These are phyloP conservation scores for Petrocephalus schoutedeni DNA, from an alignment of 2,797 vertebrate genomes.

Conservation along the genomic window DNA sequence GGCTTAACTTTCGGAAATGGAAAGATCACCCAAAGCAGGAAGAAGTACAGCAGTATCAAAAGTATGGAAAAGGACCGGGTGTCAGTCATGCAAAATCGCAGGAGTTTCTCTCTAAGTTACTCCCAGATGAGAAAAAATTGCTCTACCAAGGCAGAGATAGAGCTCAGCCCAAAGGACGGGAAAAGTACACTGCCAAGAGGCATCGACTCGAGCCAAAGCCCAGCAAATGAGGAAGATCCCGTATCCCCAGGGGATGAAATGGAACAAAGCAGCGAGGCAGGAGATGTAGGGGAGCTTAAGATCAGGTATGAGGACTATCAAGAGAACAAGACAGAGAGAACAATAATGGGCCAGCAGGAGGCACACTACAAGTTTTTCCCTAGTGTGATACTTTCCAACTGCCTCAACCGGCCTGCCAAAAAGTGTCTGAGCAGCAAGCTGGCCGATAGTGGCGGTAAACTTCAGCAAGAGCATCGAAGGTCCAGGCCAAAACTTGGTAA, in stretches of 20 bases:
- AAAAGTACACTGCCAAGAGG: constrained; percentile 53
- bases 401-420: constrained; percentile 81
- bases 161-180: constrained; percentile 52
- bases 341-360: constrained; percentile 87
- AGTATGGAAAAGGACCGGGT: constrained; percentile 74
- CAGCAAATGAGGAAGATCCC: constrained; percentile 47
- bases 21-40: constrained; percentile 73
- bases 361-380: constrained; percentile 98
- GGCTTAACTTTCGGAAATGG: constrained; percentile 71
- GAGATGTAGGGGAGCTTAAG: constrained; percentile 87
- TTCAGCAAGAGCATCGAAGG: constrained; percentile 71
- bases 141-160: constrained; percentile 53
- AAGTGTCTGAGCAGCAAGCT: constrained; percentile 57
- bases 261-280: constrained; percentile 68
- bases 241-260: constrained; percentile 47
- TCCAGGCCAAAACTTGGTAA: constrained; percentile 79
- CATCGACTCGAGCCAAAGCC: constrained; percentile 45
- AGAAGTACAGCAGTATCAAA: constrained; percentile 80
- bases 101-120: constrained; percentile 63
- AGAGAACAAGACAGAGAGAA: constrained; percentile 87
- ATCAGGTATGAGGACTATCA: constrained; percentile 96
- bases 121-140: constrained; percentile 60
- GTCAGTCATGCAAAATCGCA: constrained; percentile 64
- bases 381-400: constrained; percentile 96
- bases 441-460: constrained; percentile 56